A percentile compares a stretch with the other conserved stretches of the same genome.
phyloP scores from a whole-genome alignment of 1,140 invertebrate genomes.

The Papilio polytes region DNA sequence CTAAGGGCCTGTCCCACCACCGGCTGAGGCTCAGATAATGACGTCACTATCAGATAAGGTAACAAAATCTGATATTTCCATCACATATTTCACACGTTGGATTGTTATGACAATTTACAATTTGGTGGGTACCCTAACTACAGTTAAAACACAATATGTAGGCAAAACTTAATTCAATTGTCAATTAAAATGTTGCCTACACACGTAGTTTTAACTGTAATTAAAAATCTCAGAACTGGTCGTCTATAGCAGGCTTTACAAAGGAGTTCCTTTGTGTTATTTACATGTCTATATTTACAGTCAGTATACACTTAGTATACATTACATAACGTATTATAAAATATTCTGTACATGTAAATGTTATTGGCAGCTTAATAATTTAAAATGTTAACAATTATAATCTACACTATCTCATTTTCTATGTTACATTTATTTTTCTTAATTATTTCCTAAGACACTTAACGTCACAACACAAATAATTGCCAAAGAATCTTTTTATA shows the following conservation, averaged over 20 bases:
- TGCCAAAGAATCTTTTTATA: neutral
- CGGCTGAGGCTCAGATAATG: too few relatives aligned
- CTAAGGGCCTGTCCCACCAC: too few relatives aligned
- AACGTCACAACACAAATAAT: neutral
- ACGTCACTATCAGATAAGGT: too few relatives aligned
- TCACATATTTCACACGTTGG: too few relatives aligned
- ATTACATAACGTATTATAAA: constrained; percentile 54
- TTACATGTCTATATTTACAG: constrained; percentile 72
- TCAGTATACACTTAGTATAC: constrained; percentile 52
- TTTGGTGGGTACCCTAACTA: too few relatives aligned
- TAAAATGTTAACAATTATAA: constrained; percentile 63
- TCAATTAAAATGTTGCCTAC: too few relatives aligned
- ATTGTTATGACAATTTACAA: too few relatives aligned
- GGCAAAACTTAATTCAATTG: too few relatives aligned
- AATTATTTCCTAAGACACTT: constrained; percentile 35
- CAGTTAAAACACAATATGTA: too few relatives aligned
- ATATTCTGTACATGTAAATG: constrained; percentile 64
- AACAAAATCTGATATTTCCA: too few relatives aligned
- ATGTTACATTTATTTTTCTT: constrained; percentile 52
- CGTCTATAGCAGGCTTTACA: neutral
- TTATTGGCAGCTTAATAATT: constrained; percentile 53
- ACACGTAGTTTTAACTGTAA: too few relatives aligned
- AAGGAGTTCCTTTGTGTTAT: constrained; percentile 63
- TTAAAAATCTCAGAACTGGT: too few relatives aligned
- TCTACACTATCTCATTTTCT: constrained; percentile 58